Conservation (phyloP, 2,113 vertebrate species). For the Cricetomys ansorgei region DNA sequence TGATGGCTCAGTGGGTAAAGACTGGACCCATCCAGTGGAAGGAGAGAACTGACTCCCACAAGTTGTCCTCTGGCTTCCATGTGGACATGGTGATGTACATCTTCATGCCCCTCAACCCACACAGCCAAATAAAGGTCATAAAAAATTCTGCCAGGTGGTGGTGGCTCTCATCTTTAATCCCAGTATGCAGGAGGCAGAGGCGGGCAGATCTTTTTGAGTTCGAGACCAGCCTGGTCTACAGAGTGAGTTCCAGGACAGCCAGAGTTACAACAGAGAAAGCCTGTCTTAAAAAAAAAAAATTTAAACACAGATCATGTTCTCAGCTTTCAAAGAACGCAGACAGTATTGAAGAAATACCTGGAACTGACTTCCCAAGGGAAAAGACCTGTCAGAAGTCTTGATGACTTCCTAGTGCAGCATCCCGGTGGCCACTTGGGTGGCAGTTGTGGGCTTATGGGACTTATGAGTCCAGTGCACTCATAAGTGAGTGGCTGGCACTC, state of each 20-base stretch:
- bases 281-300: no score
- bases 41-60: neutral
- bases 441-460: no score
- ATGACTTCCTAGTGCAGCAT: neutral
- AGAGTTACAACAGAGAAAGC: no score
- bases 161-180: no score
- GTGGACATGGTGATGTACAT: neutral
- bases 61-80: neutral
- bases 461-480: neutral
- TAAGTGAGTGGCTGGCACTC: neutral
- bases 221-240: no score
- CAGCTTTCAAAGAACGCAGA: neutral
- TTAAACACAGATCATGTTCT: neutral
- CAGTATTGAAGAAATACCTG: neutral
- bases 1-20: neutral
- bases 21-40: neutral
- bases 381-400: no score
- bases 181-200: no score
- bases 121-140: neutral
- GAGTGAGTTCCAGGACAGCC: no score
- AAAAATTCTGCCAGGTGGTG: no score
- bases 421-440: neutral
- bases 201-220: no score
- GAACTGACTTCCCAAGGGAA: neutral
- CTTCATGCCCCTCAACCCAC: neutral